phyloP scores from a whole-genome alignment of 2,113 vertebrate species.

The Probosciger aterrimus region DNA sequence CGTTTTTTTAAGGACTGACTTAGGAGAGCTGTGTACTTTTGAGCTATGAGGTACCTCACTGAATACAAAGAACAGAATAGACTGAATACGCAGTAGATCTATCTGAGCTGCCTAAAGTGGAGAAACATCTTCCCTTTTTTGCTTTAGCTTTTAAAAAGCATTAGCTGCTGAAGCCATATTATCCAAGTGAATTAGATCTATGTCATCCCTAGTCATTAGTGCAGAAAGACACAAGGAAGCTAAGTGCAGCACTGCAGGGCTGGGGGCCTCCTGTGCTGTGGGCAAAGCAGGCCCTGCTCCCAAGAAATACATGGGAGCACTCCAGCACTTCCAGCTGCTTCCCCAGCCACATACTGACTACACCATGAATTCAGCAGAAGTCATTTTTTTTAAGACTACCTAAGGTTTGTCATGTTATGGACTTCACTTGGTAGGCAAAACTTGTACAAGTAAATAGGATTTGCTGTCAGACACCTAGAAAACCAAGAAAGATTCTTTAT shows the following conservation, averaged over 20 bases:
- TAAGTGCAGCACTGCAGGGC: neutral
- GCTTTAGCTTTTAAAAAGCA: neutral
- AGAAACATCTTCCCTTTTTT: neutral
- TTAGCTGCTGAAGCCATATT: neutral
- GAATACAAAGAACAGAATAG: neutral
- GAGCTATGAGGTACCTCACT: neutral
- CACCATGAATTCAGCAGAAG: neutral
- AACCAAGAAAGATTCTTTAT: slow-evolving; percentile 43
- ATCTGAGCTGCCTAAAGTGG: neutral
- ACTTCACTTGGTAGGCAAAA: neutral
- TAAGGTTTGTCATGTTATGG: neutral
- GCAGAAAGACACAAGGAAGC: too few species aligned
- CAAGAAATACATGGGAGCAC: too few species aligned
- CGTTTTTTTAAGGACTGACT: neutral
- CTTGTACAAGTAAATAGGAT: neutral
- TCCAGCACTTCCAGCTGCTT: neutral
- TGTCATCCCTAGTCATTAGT: neutral
- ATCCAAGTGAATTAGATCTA: neutral
- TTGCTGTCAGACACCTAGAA: neutral
- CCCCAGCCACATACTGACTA: too few species aligned
- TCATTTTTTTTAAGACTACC: neutral
- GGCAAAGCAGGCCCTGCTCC: neutral
- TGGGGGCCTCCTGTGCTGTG: fast-evolving
- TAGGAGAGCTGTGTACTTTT: neutral
- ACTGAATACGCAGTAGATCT: too few species aligned